Evolutionary conservation across 64 coral and sea anemone species (phyloP), one percentile per base, ranked within the genome.

Genomic region (Stylophora pistillata): DNA sequence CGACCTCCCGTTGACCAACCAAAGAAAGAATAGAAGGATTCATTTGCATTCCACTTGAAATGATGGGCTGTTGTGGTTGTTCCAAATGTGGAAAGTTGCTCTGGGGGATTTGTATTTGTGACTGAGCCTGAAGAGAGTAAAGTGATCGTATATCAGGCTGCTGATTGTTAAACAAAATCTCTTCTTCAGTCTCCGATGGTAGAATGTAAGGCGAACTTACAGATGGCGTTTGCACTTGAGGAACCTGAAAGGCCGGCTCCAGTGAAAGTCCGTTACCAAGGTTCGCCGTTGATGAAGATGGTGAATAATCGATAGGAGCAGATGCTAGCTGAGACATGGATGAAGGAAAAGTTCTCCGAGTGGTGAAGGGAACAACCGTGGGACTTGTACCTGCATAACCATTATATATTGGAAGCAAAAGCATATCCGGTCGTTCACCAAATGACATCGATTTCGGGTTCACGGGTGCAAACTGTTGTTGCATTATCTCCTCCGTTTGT

Each of bases 221-320:
- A 29, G 41, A 34, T 54, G 29, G 90, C 30, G 55, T 53, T 58
- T 86, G 90, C 16, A 92, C 18, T 47, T 69, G 29, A 78, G 90
- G 90, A 54, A 82, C 64, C 25, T 85, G 81, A 10, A 72, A 15
- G 29, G 76, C 82, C 21, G 79, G 55, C 53, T 80, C 79, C 4
- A 74, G 10, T 73, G 70, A 60, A 29, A 87, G 69, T 32, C 66
- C 56, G 34, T 62, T 87, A 15, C 10, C 31, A 11, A 76, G 47
- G 13, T 26, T 9, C 29, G 10, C 71, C 4, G 53, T 25, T 15
- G 53, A 23, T 12, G 27, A 26, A 58, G 57, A 17, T 1, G 85
- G 34, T 16, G 25, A 27, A 87, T 72, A 78, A 15, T 70, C 74
- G 47, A 31, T 12, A 6, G 88, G 73, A 41, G 12, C 59, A 16